These are phyloP conservation scores for Melieria crassipennis DNA, from an alignment of 2,888 invertebrate species.

Conservation along the genomic window DNA sequence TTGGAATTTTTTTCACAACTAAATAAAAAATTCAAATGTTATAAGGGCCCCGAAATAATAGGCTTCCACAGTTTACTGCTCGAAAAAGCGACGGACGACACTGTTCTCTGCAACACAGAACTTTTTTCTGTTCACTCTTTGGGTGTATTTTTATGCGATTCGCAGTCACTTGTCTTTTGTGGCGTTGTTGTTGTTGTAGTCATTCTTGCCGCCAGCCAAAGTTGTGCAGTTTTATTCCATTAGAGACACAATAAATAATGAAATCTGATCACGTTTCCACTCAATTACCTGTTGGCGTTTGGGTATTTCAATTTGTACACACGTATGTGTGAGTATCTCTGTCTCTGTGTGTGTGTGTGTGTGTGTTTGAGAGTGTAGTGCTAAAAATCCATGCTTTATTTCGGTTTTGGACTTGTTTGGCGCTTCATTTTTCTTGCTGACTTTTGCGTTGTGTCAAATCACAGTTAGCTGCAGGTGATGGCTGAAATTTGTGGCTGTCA, in stretches of 20 bases:
- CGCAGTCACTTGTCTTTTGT: conserved; percentile 1
- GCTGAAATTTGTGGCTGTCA: too few species aligned
- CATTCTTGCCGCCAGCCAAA: conserved; percentile 14
- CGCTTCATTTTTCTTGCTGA: too few species aligned
- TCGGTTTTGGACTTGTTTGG: too few species aligned
- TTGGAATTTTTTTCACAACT: too few species aligned
- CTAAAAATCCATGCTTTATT: neutral
- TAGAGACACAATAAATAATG: conserved; percentile 52
- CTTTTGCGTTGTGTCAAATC: too few species aligned
- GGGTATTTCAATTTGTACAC: conserved; percentile 9
- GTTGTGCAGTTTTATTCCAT: conserved; percentile 1
- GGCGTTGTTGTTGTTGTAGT: neutral
- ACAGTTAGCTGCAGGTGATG: too few species aligned
- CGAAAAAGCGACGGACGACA: too few species aligned
- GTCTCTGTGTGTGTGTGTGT: conserved; percentile 19
- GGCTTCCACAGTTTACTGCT: too few species aligned
- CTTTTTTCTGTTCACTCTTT: too few species aligned
- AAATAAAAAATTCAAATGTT: too few species aligned
- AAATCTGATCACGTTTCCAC: conserved; percentile 64
- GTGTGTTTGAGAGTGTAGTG: conserved; percentile 27
- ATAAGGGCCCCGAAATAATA: too few species aligned
- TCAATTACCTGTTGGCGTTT: conserved; percentile 62
- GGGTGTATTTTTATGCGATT: neutral
- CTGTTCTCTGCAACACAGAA: too few species aligned
- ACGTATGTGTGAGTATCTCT: conserved; percentile 12